phyloP scores from a whole-genome alignment of 2,797 vertebrate genomes.

The Capromys pilorides region DNA sequence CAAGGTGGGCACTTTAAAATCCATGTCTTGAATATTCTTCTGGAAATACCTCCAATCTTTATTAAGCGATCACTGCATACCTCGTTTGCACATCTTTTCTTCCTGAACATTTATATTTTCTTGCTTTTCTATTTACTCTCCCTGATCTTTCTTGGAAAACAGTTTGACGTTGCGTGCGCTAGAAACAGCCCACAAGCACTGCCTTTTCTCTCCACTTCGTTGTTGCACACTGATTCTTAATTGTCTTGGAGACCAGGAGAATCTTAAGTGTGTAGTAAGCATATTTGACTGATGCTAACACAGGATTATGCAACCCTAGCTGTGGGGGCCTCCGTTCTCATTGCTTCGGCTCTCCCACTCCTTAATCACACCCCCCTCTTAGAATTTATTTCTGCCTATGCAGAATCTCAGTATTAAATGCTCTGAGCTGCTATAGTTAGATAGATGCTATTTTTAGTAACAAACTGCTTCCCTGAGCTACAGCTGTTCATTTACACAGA shows the following conservation, averaged over 20 bases:
- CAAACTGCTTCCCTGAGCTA: constrained; percentile 85
- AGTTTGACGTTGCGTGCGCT: constrained; percentile 76
- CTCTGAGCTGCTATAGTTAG: constrained; percentile 79
- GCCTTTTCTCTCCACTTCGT: constrained; percentile 80
- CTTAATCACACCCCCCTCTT: constrained; percentile 65
- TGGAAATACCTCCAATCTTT: not conserved
- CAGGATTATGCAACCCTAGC: constrained; percentile 68
- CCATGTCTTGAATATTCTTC: not conserved
- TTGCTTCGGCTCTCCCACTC: not conserved
- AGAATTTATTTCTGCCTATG: constrained; percentile 74
- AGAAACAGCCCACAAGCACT: constrained; percentile 80
- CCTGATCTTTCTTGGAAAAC: constrained; percentile 43
- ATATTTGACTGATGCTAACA: constrained; percentile 51
- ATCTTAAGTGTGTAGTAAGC: constrained; percentile 61
- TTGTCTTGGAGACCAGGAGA: constrained; percentile 72
- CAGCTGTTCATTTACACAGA: constrained; percentile 84
- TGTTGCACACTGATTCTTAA: constrained; percentile 75
- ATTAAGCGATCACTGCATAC: not conserved
- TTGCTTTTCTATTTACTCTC: not conserved
- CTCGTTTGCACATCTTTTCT: not conserved
- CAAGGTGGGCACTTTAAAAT: not conserved
- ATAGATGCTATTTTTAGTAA: constrained; percentile 87
- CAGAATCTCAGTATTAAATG: constrained; percentile 78
- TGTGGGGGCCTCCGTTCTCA: constrained; percentile 42
- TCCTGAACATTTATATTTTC: not conserved